Percentiles rank a stretch among this genome's conserved stretches.
Conservation (phyloP, 2,113 vertebrate genomes). For the Laticauda laticaudata region DNA sequence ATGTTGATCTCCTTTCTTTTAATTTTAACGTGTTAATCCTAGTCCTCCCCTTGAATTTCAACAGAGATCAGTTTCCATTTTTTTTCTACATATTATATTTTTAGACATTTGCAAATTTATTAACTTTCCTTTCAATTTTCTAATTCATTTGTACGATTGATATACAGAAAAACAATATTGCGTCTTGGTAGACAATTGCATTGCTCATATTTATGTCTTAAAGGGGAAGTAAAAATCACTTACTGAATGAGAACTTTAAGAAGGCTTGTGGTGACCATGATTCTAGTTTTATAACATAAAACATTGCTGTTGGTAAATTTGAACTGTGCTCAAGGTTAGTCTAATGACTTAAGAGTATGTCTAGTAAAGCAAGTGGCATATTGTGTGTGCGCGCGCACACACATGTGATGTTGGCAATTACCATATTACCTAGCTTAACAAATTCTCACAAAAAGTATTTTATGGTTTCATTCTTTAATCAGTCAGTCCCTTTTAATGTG, state of each 20-base stretch:
- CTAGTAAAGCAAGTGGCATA: neutral
- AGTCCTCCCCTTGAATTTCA: neutral
- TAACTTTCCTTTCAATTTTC: neutral
- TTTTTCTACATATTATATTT: neutral
- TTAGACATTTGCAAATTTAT: neutral
- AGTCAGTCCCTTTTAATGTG: neutral
- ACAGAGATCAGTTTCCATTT: neutral
- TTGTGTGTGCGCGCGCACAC: too few relatives aligned
- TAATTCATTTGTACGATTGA: neutral
- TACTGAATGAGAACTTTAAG: neutral
- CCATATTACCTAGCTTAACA: neutral
- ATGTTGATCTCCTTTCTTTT: neutral
- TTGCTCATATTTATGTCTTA: neutral
- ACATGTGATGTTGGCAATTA: neutral
- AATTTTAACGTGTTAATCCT: neutral
- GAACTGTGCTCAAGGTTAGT: neutral
- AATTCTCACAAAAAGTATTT: neutral
- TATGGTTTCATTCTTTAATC: neutral
- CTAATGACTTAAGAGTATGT: neutral
- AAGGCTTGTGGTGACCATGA: neutral
- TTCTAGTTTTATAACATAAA: neutral
- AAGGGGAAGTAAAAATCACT: neutral
- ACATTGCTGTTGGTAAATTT: neutral
- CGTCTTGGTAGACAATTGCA: neutral
- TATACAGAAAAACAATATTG: neutral